Base-by-base conservation (phyloP, 2,113 vertebrate genomes). In the Indicator indicator region DNA sequence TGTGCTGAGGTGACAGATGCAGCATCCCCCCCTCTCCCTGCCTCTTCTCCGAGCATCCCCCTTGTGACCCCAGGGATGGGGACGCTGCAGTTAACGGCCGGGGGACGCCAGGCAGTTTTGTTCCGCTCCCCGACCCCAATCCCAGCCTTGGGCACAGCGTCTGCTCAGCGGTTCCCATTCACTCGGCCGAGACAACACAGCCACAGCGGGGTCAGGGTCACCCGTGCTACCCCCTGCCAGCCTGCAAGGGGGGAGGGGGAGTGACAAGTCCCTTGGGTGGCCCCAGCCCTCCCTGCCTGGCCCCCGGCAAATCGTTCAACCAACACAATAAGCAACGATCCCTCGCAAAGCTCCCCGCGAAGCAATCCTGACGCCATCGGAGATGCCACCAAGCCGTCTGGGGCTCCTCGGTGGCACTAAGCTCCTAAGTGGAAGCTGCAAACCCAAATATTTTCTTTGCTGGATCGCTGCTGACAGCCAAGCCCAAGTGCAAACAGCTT, bases 321-420 rank as follows among this genome's bases (percentile, higher is more conserved):
- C 55, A 30, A 16, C 24, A 33, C 46, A 33, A 21, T 9, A 50
- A 52, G 26, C 68, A 36, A 26, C 50, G 23, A 52, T 23, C 50
- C 7, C 9, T 18, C n/a, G 2, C 44, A 42, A 23, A 55, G 28
- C 62, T 16, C 16, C 20, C 15, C 36, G 7, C 4, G 8, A 16
- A 20, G 16, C 48, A 8, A 28, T 3, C 42, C 1, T 4, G 24
- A n/a, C 1, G 38, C 30, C 79, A 2, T 27, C 5, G 2, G 62
- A 21, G 44, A 32, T 12, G 13, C 30, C 88, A 23, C 26, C 42
- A 6, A 9, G 10, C 46, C 30, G 14, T 0, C 7, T 4, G 0
- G 21, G 0, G 59, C 14, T 48, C 30, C 21, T 24, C 1, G 2
- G 48, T 11, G 21, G 44, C 44, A 30, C 48, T 67, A 13, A 2